Evolutionary conservation across 2,888 invertebrate species (phyloP).

Genomic region (Plagiodera versicolora): DNA sequence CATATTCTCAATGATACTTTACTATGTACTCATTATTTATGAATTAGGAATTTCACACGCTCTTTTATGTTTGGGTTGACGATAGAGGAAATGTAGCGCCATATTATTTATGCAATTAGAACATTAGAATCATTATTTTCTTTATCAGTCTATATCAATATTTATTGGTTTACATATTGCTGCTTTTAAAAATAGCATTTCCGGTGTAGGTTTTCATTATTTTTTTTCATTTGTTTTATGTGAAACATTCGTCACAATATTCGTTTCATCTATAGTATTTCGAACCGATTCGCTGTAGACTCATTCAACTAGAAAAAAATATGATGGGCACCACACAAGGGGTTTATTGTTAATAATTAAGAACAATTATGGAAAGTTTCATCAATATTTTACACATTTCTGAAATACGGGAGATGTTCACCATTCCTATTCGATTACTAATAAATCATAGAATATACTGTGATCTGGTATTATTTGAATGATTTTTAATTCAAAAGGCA

Average conservation of each 20-base stretch:
- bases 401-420: no score
- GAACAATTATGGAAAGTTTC: no score
- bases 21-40: constrained; percentile 10
- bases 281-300: no score
- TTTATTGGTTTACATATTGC: constrained; percentile 22
- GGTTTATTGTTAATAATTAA: no score
- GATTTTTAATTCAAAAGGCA: no score
- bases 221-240: constrained; percentile 14
- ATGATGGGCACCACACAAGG: no score
- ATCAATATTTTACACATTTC: no score
- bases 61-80: constrained; percentile 19
- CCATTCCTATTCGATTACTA: no score
- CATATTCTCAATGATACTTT: constrained; percentile 18
- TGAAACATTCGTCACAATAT: neutral
- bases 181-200: constrained; percentile 27
- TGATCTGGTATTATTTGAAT: no score
- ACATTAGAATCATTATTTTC: constrained; percentile 27
- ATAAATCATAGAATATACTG: no score
- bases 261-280: neutral
- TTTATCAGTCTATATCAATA: constrained; percentile 26
- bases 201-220: constrained; percentile 26
- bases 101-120: constrained; percentile 23
- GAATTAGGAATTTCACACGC: constrained; percentile 24
- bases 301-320: no score
- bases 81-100: constrained; percentile 26